These are phyloP conservation scores for Rhopalosiphum padi DNA, from an alignment of 1,140 invertebrate species.

Conservation along the genomic window DNA sequence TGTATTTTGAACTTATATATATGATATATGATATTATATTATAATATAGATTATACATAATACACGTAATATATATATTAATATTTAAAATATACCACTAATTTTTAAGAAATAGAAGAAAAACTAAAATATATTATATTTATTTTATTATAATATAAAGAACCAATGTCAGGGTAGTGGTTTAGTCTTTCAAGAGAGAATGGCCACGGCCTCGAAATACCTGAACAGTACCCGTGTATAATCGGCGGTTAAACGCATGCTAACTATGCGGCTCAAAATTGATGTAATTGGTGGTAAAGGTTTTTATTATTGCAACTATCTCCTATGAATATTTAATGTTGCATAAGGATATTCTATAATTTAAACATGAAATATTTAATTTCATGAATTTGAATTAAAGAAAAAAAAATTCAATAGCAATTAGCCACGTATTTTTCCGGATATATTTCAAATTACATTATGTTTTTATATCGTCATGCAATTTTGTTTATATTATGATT, in stretches of 20 bases:
- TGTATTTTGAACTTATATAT: neutral
- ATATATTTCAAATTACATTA: neutral
- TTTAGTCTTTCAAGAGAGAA: constrained; percentile 49
- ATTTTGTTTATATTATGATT: neutral
- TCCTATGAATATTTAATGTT: constrained; percentile 7
- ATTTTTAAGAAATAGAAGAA: neutral
- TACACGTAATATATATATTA: neutral
- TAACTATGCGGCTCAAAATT: constrained; percentile 45
- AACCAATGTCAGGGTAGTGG: constrained; percentile 28
- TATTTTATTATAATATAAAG: neutral
- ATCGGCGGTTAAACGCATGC: constrained; percentile 53
- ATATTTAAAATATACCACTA: neutral
- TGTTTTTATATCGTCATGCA: neutral
- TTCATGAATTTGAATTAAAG: too few species aligned
- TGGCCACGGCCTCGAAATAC: constrained; percentile 53
- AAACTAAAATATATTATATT: neutral
- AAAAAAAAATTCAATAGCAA: neutral
- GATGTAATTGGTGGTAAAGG: constrained; percentile 55
- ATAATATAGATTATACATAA: neutral
- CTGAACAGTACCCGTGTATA: constrained; percentile 46
- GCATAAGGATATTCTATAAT: constrained; percentile 28
- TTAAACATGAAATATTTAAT: neutral
- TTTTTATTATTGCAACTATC: constrained; percentile 43
- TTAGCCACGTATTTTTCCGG: neutral
- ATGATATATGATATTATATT: neutral